These are phyloP conservation scores for Spinus olivaceus DNA, from an alignment of 2,797 vertebrate genomes.

Conservation along the genomic window DNA sequence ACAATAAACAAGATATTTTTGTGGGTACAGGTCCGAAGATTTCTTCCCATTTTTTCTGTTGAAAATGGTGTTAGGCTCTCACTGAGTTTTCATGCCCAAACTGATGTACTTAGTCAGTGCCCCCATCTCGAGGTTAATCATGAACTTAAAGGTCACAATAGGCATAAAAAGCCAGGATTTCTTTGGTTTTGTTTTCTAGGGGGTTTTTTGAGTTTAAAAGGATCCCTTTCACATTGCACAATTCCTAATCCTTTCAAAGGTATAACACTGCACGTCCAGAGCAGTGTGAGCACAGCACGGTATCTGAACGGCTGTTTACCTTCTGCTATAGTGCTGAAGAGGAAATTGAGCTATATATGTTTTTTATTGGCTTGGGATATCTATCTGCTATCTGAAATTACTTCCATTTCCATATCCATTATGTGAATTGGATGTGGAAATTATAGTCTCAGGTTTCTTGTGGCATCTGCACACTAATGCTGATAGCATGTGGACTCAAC, in stretches of 20 bases:
- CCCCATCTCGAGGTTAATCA: rapidly evolving
- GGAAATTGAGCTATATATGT: constrained; percentile 49
- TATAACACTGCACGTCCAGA: background rate
- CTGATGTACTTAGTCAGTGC: background rate
- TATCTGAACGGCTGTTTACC: constrained; percentile 39
- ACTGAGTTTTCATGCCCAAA: background rate
- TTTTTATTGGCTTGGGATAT: constrained; percentile 61
- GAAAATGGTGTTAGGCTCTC: background rate
- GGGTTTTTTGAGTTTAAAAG: background rate
- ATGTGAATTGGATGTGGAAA: constrained; percentile 52
- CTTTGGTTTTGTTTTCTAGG: background rate
- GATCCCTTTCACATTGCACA: background rate
- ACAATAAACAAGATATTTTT: background rate
- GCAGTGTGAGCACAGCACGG: background rate
- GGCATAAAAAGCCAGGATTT: background rate
- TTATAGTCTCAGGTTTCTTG: constrained; percentile 49
- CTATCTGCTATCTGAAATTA: constrained; percentile 42
- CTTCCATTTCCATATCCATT: constrained; percentile 62
- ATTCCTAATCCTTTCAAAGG: background rate
- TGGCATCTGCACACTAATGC: constrained; percentile 46
- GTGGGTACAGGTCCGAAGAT: background rate
- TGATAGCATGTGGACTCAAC: constrained; percentile 15
- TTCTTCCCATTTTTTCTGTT: background rate
- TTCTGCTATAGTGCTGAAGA: background rate
- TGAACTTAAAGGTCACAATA: background rate